Conservation (phyloP, 2,888 invertebrate species). For the Strigamia crassipes region DNA sequence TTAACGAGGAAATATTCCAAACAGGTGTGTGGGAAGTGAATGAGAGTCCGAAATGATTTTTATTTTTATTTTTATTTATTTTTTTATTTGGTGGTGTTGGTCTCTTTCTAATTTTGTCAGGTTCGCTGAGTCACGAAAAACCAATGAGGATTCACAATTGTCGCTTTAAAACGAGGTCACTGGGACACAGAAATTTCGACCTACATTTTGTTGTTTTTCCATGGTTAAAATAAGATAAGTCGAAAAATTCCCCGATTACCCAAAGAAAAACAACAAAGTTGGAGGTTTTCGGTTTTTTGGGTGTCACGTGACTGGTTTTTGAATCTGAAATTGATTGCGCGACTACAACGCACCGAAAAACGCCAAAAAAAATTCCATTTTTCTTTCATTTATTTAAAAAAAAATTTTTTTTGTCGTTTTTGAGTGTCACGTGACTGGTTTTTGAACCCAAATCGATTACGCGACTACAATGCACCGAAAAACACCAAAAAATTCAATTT, state of each 20-base stretch:
- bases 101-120: background rate
- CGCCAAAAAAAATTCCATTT: too few relatives aligned
- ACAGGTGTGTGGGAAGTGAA: slow-evolving; percentile 8
- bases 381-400: too few relatives aligned
- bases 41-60: background rate
- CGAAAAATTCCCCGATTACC: background rate
- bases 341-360: too few relatives aligned
- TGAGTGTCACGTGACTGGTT: too few relatives aligned
- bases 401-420: too few relatives aligned
- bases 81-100: background rate
- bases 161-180: background rate
- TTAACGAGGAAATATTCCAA: background rate
- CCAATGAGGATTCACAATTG: background rate
- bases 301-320: too few relatives aligned
- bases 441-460: too few relatives aligned
- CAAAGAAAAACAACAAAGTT: background rate
- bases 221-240: background rate
- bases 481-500: too few relatives aligned
- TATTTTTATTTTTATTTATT: background rate
- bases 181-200: background rate
- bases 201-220: background rate
- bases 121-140: background rate
- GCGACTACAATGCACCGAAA: too few relatives aligned
- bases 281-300: background rate
- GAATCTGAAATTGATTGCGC: too few relatives aligned